These are phyloP conservation scores for Stegana nigrithorax DNA, from an alignment of 2,888 invertebrate genomes.

Conservation along the genomic window DNA sequence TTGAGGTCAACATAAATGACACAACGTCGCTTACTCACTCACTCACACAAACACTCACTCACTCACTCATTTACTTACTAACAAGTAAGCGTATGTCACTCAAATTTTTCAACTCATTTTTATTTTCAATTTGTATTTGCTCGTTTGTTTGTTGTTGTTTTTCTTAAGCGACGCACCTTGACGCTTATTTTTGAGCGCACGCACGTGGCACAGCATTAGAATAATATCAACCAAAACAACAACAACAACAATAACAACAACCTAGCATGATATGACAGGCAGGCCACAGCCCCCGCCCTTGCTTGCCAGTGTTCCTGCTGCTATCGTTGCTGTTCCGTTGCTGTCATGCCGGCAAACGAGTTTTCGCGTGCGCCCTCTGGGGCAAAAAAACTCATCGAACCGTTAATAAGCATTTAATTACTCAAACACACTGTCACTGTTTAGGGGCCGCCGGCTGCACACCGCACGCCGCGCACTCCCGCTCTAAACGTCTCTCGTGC, in stretches of 20 bases:
- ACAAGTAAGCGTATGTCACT: too few relatives aligned
- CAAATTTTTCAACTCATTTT: too few relatives aligned
- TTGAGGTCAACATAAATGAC: neutral
- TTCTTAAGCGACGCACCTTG: neutral
- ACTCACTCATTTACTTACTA: too few relatives aligned
- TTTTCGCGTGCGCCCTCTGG: slow-evolving; percentile 30
- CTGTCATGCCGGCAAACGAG: slow-evolving; percentile 41
- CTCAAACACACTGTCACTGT: slow-evolving; percentile 42
- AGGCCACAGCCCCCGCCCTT: too few relatives aligned
- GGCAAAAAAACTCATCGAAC: slow-evolving; percentile 59
- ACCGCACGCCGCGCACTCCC: too few relatives aligned
- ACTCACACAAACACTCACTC: neutral
- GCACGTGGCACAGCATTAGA: too few relatives aligned
- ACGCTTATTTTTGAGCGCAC: too few relatives aligned
- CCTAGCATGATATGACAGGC: too few relatives aligned
- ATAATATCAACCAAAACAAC: neutral
- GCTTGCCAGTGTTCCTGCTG: neutral
- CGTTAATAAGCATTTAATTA: slow-evolving; percentile 67
- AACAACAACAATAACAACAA: too few relatives aligned
- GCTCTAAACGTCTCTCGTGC: too few relatives aligned
- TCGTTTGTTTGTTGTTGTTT: neutral
- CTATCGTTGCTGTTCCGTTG: neutral
- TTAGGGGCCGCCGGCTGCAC: too few relatives aligned
- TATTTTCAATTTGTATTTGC: too few relatives aligned
- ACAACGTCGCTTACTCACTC: slow-evolving; percentile 25